Evolutionary conservation across 1,140 invertebrate genomes (phyloP).

Genomic region (Dreissena rostriformis): DNA sequence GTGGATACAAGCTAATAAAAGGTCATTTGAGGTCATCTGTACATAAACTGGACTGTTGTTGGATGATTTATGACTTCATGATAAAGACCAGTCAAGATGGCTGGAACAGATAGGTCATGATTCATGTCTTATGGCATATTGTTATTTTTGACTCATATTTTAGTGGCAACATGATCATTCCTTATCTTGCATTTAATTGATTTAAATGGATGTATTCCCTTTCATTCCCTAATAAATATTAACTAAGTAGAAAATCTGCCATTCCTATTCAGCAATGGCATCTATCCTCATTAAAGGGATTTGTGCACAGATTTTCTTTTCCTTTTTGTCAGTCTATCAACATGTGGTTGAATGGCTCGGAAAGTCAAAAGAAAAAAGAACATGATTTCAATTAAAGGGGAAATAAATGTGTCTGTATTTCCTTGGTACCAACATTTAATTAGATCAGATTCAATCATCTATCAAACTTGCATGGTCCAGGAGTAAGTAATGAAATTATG

Average conservation of each 20-base stretch:
- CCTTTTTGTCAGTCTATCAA: no score
- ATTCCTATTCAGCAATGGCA: no score
- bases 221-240: not conserved
- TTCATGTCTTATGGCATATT: slow-evolving; percentile 35
- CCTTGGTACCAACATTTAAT: no score
- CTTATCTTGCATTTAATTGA: slow-evolving; percentile 1
- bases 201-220: not conserved
- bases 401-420: no score
- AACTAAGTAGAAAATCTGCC: not conserved
- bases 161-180: slow-evolving; percentile 19
- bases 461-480: no score
- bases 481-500: no score
- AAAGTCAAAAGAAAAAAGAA: no score
- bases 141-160: slow-evolving; percentile 45
- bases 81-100: slow-evolving; percentile 48
- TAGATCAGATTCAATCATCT: no score
- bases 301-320: no score
- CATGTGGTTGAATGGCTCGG: no score
- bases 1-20: slow-evolving; percentile 34
- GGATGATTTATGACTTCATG: slow-evolving; percentile 45
- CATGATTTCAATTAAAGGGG: no score
- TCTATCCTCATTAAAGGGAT: no score
- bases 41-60: slow-evolving; percentile 42
- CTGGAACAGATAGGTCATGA: slow-evolving; percentile 29
- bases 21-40: slow-evolving; percentile 42